Percentiles rank a stretch among this genome's conserved stretches.
phyloP scores from a whole-genome alignment of 2,888 invertebrate species.

The Limenitis camilla region DNA sequence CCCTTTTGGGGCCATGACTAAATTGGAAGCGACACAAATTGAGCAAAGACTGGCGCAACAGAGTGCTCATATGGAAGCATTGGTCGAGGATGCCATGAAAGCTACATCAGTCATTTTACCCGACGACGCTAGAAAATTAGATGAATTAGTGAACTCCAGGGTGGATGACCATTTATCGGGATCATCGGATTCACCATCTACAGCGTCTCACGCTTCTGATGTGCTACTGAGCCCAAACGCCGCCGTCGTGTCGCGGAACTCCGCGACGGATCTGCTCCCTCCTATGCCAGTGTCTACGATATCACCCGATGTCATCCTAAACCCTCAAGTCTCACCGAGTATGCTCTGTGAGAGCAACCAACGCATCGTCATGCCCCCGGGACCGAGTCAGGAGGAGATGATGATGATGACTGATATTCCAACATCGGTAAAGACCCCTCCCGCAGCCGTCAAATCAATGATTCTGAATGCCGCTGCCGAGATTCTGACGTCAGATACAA shows the following conservation, averaged over 20 bases:
- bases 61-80: slow-evolving; percentile 64
- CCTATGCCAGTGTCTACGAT: slow-evolving; percentile 48
- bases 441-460: slow-evolving; percentile 82
- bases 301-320: slow-evolving; percentile 76
- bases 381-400: slow-evolving; percentile 45
- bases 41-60: slow-evolving; percentile 56
- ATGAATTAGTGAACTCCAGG: slow-evolving; percentile 73
- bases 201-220: slow-evolving; percentile 54
- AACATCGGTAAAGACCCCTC: slow-evolving; percentile 69
- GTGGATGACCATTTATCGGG: slow-evolving; percentile 59
- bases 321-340: slow-evolving; percentile 76
- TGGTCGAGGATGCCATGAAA: slow-evolving; percentile 67
- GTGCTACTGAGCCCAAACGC: slow-evolving; percentile 50
- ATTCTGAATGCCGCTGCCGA: slow-evolving; percentile 83
- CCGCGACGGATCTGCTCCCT: slow-evolving; percentile 48
- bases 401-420: slow-evolving; percentile 60
- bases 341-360: slow-evolving; percentile 59
- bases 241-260: slow-evolving; percentile 44
- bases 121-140: slow-evolving; percentile 66
- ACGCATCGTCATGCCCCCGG: slow-evolving; percentile 38
- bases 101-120: slow-evolving; percentile 62
- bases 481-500: slow-evolving; percentile 77
- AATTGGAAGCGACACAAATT: slow-evolving; percentile 54
- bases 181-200: slow-evolving; percentile 43
- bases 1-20: slow-evolving; percentile 56